phyloP scores from a whole-genome alignment of 2,797 vertebrate species.

The Coilia nasus region DNA sequence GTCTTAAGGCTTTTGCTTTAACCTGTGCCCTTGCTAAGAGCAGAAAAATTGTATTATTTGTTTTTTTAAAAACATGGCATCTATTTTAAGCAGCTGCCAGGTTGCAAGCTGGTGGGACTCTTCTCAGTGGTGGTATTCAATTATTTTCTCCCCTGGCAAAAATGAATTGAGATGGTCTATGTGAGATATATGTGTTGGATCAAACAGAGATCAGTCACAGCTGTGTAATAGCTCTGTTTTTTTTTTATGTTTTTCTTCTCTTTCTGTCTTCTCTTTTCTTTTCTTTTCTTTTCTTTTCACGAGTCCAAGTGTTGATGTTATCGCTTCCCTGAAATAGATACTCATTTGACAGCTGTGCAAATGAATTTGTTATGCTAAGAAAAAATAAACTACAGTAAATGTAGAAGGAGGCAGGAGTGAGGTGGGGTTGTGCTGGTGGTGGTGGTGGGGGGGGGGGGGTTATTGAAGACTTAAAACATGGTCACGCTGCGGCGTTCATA shows the following conservation, averaged over 20 bases:
- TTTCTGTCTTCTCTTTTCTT: not conserved
- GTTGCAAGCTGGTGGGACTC: not conserved
- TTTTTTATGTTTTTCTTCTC: not conserved
- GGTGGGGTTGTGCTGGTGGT: not conserved
- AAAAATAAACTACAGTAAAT: not conserved
- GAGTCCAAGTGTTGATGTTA: constrained; percentile 4
- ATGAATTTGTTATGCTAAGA: not conserved
- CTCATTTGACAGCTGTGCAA: not conserved
- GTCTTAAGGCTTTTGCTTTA: not conserved
- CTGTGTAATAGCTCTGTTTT: constrained; percentile 12
- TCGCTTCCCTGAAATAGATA: constrained; percentile 1
- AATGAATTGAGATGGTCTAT: not conserved
- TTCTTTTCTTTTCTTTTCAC: not conserved
- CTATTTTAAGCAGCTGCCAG: not conserved
- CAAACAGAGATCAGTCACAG: constrained; percentile 19
- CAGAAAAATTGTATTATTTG: not conserved
- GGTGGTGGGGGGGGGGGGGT: not conserved
- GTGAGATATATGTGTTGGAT: not conserved
- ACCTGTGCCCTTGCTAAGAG: constrained; percentile 4
- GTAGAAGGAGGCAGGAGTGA: not conserved
- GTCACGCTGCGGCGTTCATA: not conserved
- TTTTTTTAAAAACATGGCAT: not conserved
- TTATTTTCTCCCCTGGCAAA: constrained; percentile 11
- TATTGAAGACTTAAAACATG: not conserved
- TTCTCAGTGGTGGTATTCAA: not conserved